A percentile compares a stretch with the other conserved stretches of the same genome.
Conservation (phyloP, 2,797 vertebrate genomes). For the Xiphophorus birchmanni region DNA sequence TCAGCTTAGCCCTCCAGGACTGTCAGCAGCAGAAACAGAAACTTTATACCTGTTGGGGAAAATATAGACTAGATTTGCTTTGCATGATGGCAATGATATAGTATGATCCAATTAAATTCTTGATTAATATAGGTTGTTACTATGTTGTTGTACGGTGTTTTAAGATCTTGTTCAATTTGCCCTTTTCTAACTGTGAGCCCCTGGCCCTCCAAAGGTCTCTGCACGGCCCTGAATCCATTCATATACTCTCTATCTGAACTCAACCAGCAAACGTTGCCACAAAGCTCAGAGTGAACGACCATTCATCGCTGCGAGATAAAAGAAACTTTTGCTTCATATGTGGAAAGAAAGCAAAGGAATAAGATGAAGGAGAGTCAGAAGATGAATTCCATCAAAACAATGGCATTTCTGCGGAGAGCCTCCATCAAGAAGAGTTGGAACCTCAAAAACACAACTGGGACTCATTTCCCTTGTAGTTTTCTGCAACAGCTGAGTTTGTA, state of each 20-base stretch:
- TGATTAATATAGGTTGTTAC: no score
- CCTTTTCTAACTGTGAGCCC: no score
- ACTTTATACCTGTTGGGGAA: no score
- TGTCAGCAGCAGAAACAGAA: no score
- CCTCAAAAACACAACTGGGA: conserved; percentile 20
- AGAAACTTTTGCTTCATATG: conserved; percentile 36
- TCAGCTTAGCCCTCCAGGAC: no score
- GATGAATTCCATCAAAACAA: conserved; percentile 38
- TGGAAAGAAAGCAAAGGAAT: conserved; percentile 18
- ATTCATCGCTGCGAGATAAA: conserved; percentile 42
- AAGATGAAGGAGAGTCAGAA: conserved; percentile 36
- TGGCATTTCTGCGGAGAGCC: conserved; percentile 44
- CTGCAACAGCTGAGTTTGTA: conserved; percentile 34
- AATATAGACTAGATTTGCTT: no score
- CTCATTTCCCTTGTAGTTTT: conserved; percentile 29
- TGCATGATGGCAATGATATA: no score
- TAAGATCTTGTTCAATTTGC: no score
- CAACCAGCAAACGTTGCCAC: conserved; percentile 17
- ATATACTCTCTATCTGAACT: background rate
- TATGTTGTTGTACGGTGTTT: no score
- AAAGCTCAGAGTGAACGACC: conserved; percentile 11
- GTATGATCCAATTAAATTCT: no score
- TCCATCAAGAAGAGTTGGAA: conserved; percentile 37
- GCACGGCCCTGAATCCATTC: background rate
- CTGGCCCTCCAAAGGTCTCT: no score